phyloP scores from a whole-genome alignment of 2,797 vertebrate genomes.

The Chanos chanos region DNA sequence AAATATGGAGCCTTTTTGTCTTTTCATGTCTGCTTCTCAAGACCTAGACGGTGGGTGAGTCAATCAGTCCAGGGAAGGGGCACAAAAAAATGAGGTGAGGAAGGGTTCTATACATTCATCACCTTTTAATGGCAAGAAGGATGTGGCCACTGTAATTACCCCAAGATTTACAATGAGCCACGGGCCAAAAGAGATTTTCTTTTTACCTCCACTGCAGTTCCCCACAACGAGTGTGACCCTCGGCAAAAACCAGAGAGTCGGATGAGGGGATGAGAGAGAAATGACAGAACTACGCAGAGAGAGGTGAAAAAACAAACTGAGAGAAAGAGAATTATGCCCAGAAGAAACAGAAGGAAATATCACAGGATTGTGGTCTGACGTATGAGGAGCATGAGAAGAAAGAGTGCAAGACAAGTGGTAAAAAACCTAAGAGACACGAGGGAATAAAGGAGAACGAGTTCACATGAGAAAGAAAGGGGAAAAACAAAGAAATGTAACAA shows the following conservation, averaged over 20 bases:
- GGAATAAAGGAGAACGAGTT: neutral
- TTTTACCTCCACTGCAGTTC: neutral
- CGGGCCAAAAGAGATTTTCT: conserved; percentile 31
- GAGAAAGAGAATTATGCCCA: conserved; percentile 18
- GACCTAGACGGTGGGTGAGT: conserved; percentile 31
- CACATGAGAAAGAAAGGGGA: neutral
- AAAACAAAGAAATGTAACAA: neutral
- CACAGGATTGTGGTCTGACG: conserved; percentile 13
- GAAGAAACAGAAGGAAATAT: neutral
- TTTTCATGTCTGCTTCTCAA: conserved; percentile 39
- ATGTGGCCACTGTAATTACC: conserved; percentile 36
- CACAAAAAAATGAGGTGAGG: conserved; percentile 41
- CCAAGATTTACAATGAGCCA: conserved; percentile 38
- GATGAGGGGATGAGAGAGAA: conserved; percentile 41
- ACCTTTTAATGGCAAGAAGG: conserved; percentile 59
- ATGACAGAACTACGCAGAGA: conserved; percentile 24
- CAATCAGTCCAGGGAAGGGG: conserved; percentile 35
- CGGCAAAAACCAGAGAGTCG: conserved; percentile 26
- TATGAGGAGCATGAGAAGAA: conserved; percentile 15
- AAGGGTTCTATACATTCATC: conserved; percentile 54
- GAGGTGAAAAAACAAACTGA: conserved; percentile 17
- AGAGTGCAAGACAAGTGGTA: conserved; percentile 13
- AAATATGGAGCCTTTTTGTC: conserved; percentile 28
- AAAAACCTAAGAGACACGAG: neutral
- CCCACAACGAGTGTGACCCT: conserved; percentile 25